A percentile compares a stretch with the other conserved stretches of the same genome.
Evolutionary conservation across 2,113 vertebrate genomes (phyloP).

Genomic region (Coregonus clupeaformis): DNA sequence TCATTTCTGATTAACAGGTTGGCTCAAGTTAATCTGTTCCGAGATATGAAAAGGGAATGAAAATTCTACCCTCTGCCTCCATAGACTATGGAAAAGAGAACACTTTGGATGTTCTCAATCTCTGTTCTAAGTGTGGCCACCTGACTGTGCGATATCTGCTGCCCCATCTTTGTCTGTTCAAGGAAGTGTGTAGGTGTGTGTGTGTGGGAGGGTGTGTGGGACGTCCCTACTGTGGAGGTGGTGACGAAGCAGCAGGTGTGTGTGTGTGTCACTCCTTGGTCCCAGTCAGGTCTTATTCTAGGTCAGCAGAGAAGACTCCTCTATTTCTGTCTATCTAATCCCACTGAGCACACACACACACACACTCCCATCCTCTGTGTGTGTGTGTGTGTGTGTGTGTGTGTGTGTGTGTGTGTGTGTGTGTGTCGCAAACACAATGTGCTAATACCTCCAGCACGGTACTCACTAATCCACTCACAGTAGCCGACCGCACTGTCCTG

Average conservation of each 20-base stretch:
- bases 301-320: conserved; percentile 68
- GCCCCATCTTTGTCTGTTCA: too few relatives aligned
- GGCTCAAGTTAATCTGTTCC: conserved; percentile 43
- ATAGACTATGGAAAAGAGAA: neutral
- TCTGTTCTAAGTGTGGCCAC: too few relatives aligned
- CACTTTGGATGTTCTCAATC: conserved; percentile 2
- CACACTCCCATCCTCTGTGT: neutral
- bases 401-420: too few relatives aligned
- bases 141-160: too few relatives aligned
- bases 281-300: conserved; percentile 57
- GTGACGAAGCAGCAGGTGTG: neutral
- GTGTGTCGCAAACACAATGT: conserved; percentile 38
- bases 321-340: conserved; percentile 74
- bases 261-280: conserved; percentile 28
- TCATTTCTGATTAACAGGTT: conserved; percentile 47
- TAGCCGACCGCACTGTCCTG: conserved; percentile 34
- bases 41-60: neutral
- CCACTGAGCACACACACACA: conserved; percentile 17
- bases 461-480: conserved; percentile 69
- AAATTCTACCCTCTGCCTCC: neutral
- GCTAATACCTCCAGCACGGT: conserved; percentile 71
- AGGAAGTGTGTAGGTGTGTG: too few relatives aligned
- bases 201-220: too few relatives aligned
- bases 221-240: too few relatives aligned
- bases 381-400: too few relatives aligned